A percentile compares a stretch with the other conserved stretches of the same genome.
phyloP scores from a whole-genome alignment of 2,888 invertebrate species.

The Drosophila hamatofila region DNA sequence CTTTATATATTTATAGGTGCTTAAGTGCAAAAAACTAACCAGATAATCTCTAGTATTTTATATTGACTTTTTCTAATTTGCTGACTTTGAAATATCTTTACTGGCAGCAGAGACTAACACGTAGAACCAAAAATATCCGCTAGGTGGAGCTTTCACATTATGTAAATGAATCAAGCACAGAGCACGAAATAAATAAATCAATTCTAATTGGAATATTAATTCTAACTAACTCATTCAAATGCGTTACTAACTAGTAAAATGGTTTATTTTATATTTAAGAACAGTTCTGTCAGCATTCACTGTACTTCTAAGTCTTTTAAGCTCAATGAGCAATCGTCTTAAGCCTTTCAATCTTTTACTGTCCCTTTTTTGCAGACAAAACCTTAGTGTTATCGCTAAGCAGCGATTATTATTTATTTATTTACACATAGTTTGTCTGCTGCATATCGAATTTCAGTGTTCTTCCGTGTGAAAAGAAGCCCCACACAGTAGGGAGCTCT shows the following conservation, averaged over 20 bases:
- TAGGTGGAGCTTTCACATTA: background rate
- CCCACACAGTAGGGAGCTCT: slow-evolving; percentile 50
- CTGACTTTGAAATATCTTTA: background rate
- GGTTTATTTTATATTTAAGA: background rate
- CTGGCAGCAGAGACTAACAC: background rate
- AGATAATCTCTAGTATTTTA: too few species aligned
- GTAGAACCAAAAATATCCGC: background rate
- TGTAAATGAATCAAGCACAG: background rate
- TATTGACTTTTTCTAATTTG: too few species aligned
- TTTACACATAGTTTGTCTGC: slow-evolving; percentile 38
- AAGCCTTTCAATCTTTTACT: background rate
- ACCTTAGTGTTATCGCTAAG: slow-evolving; percentile 19
- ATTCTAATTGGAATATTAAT: background rate
- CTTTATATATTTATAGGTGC: too few species aligned
- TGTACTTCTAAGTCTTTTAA: background rate
- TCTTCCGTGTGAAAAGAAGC: slow-evolving; percentile 66
- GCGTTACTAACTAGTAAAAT: background rate
- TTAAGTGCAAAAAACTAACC: too few species aligned
- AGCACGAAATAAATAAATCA: background rate
- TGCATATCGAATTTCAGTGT: slow-evolving; percentile 52
- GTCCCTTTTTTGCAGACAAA: slow-evolving; percentile 4
- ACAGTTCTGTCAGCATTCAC: background rate
- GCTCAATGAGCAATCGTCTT: background rate
- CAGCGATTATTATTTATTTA: slow-evolving; percentile 56
- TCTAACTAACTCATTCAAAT: background rate